Base-by-base conservation (phyloP, 2,113 vertebrate genomes). In the Aix galericulata region DNA sequence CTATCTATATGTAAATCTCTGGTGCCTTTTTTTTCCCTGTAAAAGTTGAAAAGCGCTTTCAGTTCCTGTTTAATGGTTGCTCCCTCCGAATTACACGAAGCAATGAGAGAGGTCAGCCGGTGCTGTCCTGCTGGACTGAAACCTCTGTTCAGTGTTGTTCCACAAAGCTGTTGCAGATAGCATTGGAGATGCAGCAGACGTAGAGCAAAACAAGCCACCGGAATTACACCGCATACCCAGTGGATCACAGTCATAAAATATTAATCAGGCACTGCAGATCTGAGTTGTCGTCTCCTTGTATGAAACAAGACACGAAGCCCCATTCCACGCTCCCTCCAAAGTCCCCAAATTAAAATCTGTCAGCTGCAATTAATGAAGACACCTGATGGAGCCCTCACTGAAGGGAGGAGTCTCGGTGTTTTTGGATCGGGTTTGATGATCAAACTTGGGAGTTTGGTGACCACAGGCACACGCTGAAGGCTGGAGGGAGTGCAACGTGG, bases 261-360 rank as follows among this genome's bases (percentile, higher is more conserved):
- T 98, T 97, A 91, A 98, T 97, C 97, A 96, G 94, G 90, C 93
- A 97, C 88, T 96, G 96, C 88, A 96, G 97, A 97, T 97, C 97
- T 94, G 97, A 83, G 82, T 94, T 97, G 94, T 86, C 93, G 86
- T 86, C 91, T 90, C 93, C 89, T 85, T 40, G 34, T 81, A 53
- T n/a, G 55, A 72, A 96, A 92, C 87, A 86, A 89, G 96, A 93
- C 88, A 94, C 86, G 31, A 50, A 75, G 69, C 77, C 60, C 82
- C 16, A 8, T 34, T 74, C 66, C 44, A 25, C 76, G 10, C 20
- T 77, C 68, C 75, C 56, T 88, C 84, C 78, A 17, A 94, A 62
- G 89, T 90, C 44, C 64, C 64, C 29, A 52, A 94, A 93, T 94
- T 80, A 93, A 94, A 95, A 79, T 90, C 58, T 93, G 92, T 73